A percentile compares a stretch with the other conserved stretches of the same genome.
These are phyloP conservation scores for Polylopha cassiicola DNA, from an alignment of 2,888 invertebrate genomes.

Conservation along the genomic window DNA sequence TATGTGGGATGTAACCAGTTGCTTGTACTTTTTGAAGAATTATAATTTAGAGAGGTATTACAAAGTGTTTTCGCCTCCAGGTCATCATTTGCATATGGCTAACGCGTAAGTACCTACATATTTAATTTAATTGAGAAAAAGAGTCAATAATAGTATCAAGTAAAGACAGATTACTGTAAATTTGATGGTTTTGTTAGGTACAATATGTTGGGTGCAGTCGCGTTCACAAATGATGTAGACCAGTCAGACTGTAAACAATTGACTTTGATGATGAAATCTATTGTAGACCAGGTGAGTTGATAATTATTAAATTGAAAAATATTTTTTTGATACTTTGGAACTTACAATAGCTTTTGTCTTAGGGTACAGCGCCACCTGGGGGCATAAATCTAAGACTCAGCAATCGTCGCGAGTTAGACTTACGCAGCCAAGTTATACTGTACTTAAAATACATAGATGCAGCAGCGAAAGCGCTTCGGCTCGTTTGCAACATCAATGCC, in stretches of 20 bases:
- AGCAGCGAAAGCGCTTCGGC: constrained; percentile 72
- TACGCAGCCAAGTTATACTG: constrained; percentile 69
- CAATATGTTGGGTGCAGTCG: constrained; percentile 78
- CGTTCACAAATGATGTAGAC: constrained; percentile 68
- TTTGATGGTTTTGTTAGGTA: constrained; percentile 55
- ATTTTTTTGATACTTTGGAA: not conserved
- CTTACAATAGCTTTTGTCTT: not conserved
- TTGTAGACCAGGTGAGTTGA: constrained; percentile 66
- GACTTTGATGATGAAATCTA: constrained; percentile 77
- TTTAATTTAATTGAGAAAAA: not conserved
- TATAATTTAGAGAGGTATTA: constrained; percentile 78
- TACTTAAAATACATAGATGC: constrained; percentile 78
- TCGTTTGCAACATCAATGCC: constrained; percentile 69
- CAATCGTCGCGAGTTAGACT: constrained; percentile 70
- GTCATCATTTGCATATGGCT: constrained; percentile 79
- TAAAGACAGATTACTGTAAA: not conserved
- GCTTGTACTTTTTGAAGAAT: constrained; percentile 78
- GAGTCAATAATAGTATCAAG: not conserved
- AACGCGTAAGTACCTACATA: constrained; percentile 72
- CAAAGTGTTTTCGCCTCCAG: constrained; percentile 79
- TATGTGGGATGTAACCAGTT: constrained; percentile 80
- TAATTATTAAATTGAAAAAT: not conserved
- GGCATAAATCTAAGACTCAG: constrained; percentile 77
- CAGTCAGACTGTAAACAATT: constrained; percentile 70
- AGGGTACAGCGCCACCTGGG: constrained; percentile 77